A percentile compares a stretch with the other conserved stretches of the same genome.
Evolutionary conservation across 2,888 invertebrate species (phyloP).

Genomic region (Drosophila barbarae): DNA sequence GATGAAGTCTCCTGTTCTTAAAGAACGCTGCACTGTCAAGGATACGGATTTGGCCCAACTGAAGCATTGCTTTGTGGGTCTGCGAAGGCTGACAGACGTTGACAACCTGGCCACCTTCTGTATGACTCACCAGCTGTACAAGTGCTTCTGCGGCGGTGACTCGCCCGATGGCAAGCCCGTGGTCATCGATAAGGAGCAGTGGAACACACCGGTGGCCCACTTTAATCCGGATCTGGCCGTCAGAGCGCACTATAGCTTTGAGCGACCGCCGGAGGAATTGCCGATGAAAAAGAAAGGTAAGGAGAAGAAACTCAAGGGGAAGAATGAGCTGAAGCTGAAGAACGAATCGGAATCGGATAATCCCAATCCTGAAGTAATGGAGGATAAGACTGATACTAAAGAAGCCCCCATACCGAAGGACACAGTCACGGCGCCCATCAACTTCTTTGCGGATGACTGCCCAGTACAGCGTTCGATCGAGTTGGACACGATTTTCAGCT

Average conservation of each 20-base stretch:
- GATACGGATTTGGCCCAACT: conserved; percentile 65
- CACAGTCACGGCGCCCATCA: not conserved
- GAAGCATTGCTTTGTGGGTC: conserved; percentile 74
- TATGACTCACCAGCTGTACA: conserved; percentile 84
- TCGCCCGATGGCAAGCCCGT: conserved; percentile 73
- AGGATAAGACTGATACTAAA: not conserved
- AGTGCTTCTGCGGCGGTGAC: conserved; percentile 83
- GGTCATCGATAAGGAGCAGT: conserved; percentile 70
- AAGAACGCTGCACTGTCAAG: conserved; percentile 58
- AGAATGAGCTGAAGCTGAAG: not conserved
- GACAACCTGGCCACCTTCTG: conserved; percentile 83
- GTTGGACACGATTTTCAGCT: conserved; percentile 42
- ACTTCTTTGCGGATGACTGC: not conserved
- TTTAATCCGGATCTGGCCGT: conserved; percentile 51
- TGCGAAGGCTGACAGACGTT: conserved; percentile 73
- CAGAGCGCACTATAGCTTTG: conserved; percentile 77
- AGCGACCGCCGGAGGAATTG: conserved; percentile 53
- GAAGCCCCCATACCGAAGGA: not conserved
- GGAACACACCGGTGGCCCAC: conserved; percentile 37
- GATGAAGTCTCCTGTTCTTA: conserved; percentile 20
- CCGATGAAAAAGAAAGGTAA: conserved; percentile 30
- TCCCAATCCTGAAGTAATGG: not conserved
- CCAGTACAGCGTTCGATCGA: conserved; percentile 34
- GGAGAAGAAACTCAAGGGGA: conserved; percentile 26
- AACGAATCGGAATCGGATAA: not conserved